A percentile compares a stretch with the other conserved stretches of the same genome.
phyloP scores from a whole-genome alignment of 1,140 invertebrate genomes.

The Leptinotarsa lineolata region DNA sequence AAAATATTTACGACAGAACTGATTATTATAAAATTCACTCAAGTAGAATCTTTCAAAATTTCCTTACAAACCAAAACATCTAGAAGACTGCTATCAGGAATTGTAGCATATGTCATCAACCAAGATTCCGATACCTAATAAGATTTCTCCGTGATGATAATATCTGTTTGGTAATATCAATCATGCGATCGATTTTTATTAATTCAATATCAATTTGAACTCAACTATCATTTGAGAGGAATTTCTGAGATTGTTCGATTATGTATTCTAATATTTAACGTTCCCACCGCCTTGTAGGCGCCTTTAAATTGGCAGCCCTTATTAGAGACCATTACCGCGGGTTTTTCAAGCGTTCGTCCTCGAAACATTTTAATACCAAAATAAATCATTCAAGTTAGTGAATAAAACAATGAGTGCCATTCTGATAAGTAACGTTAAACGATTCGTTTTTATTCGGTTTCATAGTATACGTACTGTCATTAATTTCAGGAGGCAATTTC shows the following conservation, averaged over 20 bases:
- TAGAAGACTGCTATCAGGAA: neutral
- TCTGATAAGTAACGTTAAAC: too few species aligned
- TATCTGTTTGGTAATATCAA: constrained; percentile 1
- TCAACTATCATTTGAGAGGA: neutral
- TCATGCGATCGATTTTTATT: constrained; percentile 9
- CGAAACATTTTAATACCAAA: neutral
- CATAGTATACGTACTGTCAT: too few species aligned
- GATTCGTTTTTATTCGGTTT: too few species aligned
- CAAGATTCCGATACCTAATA: neutral
- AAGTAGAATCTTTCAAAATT: too few species aligned
- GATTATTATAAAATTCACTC: too few species aligned
- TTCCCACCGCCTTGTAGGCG: constrained; percentile 22
- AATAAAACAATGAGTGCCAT: too few species aligned
- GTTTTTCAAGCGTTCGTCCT: neutral
- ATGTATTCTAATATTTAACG: constrained; percentile 7
- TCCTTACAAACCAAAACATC: too few species aligned
- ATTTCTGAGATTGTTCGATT: neutral
- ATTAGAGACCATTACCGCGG: constrained; percentile 11
- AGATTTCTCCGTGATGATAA: constrained; percentile 1
- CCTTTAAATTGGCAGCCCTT: constrained; percentile 25
- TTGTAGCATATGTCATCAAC: neutral
- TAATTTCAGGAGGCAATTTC: too few species aligned
- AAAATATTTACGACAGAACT: too few species aligned
- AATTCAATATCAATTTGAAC: constrained; percentile 19
- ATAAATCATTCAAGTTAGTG: too few species aligned